These are phyloP conservation scores for Tilapia sparmanii DNA, from an alignment of 2,113 vertebrate genomes.

Conservation along the genomic window DNA sequence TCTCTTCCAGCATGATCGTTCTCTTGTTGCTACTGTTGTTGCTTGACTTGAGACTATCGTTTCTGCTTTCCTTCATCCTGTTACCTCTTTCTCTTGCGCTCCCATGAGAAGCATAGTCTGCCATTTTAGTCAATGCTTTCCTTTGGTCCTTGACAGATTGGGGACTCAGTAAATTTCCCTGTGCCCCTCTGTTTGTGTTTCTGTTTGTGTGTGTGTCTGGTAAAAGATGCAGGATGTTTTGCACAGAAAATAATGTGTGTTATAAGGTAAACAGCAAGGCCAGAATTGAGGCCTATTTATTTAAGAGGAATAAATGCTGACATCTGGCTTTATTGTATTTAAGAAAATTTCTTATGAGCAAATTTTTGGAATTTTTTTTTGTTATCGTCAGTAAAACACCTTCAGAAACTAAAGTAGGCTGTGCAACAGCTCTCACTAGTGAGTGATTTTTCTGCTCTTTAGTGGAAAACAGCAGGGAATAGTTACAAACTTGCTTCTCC, in stretches of 20 bases:
- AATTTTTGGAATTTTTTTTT: not conserved
- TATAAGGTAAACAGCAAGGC: not conserved
- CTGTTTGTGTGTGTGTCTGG: not conserved
- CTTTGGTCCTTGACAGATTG: conserved; percentile 54
- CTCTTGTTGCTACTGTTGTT: conserved; percentile 23
- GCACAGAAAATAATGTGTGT: conserved; percentile 5
- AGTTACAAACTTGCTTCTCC: not conserved
- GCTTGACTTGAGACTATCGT: conserved; percentile 32
- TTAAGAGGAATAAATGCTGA: not conserved
- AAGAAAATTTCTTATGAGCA: not conserved
- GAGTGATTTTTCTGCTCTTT: not conserved
- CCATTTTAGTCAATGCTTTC: conserved; percentile 32
- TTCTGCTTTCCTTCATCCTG: conserved; percentile 36
- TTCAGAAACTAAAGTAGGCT: not conserved
- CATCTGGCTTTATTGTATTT: not conserved
- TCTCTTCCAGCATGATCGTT: conserved; percentile 36
- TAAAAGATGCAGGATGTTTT: not conserved
- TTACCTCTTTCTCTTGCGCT: conserved; percentile 20
- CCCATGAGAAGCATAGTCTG: conserved; percentile 33
- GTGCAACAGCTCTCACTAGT: not conserved
- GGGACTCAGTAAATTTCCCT: conserved; percentile 31
- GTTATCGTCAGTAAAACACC: not conserved
- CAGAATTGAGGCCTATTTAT: not conserved
- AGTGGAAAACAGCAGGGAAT: not conserved
- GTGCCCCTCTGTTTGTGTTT: not conserved